Percentiles rank a stretch among this genome's conserved stretches.
Conservation (phyloP, 2,113 vertebrate species). For the Anolis carolinensis region DNA sequence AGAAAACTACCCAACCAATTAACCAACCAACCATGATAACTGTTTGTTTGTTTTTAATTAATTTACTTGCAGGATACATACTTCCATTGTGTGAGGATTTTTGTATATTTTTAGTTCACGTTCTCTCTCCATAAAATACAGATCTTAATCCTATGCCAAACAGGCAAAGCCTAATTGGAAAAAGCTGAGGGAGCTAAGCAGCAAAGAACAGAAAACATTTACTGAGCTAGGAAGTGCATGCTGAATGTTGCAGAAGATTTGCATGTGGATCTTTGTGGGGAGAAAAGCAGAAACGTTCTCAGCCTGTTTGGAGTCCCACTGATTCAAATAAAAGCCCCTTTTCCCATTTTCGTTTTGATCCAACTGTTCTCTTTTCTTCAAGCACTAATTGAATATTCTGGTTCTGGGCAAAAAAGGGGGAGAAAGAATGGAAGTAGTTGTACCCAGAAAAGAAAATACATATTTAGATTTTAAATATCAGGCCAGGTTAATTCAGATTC, state of each 20-base stretch:
- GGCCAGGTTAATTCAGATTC: slow-evolving; percentile 49
- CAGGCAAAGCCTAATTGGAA: slow-evolving; percentile 76
- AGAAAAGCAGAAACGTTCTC: slow-evolving; percentile 68
- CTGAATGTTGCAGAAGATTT: slow-evolving; percentile 74
- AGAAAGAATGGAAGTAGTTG: slow-evolving; percentile 41
- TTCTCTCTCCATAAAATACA: slow-evolving; percentile 72
- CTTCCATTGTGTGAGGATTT: slow-evolving; percentile 71
- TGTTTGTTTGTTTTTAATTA: slow-evolving; percentile 45
- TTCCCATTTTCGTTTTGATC: slow-evolving; percentile 65
- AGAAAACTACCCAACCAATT: slow-evolving; percentile 29
- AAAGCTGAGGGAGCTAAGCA: slow-evolving; percentile 71
- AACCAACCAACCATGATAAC: slow-evolving; percentile 20
- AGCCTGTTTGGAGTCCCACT: slow-evolving; percentile 68
- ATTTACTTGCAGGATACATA: slow-evolving; percentile 65
- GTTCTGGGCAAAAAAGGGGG: slow-evolving; percentile 15
- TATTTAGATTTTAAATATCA: slow-evolving; percentile 29
- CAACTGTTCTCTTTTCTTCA: slow-evolving; percentile 67
- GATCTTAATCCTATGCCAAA: slow-evolving; percentile 76
- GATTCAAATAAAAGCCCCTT: slow-evolving; percentile 63
- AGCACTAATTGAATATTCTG: slow-evolving; percentile 43
- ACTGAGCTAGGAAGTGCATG: slow-evolving; percentile 67
- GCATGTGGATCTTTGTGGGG: slow-evolving; percentile 67
- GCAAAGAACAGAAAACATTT: slow-evolving; percentile 74
- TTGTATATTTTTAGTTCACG: slow-evolving; percentile 73
- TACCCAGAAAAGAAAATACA: slow-evolving; percentile 23